Percentiles rank a stretch among this genome's conserved stretches.
Conservation (phyloP, 2,888 invertebrate genomes). For the Lasius platythorax region DNA sequence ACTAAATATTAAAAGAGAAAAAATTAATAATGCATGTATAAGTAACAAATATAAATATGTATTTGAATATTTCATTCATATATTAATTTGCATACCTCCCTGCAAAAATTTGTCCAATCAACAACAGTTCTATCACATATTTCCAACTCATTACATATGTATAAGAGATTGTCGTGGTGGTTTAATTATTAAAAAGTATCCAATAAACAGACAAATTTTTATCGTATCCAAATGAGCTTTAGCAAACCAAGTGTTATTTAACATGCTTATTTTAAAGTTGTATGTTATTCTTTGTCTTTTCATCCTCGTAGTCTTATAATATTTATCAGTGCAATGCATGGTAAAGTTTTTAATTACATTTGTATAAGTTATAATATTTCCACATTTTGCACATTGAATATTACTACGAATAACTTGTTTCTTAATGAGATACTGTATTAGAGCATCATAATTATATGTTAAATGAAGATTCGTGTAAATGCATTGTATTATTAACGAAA, state of each 20-base stretch:
- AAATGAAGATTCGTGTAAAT: neutral
- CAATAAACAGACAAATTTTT: neutral
- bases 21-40: neutral
- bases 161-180: neutral
- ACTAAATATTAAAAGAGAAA: neutral
- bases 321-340: neutral
- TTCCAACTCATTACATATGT: neutral
- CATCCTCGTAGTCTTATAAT: neutral
- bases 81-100: neutral
- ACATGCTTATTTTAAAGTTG: neutral
- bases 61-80: neutral
- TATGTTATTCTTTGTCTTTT: neutral
- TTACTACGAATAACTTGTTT: neutral
- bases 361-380: neutral
- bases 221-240: too few relatives aligned
- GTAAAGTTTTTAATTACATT: too few relatives aligned
- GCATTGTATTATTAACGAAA: neutral
- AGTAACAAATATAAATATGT: neutral
- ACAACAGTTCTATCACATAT: neutral
- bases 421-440: neutral
- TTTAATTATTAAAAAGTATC: neutral
- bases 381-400: neutral
- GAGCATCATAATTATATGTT: neutral
- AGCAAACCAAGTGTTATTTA: neutral
- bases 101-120: neutral